phyloP scores from a whole-genome alignment of 64 coral and sea anemone species.

The Actinia tenebrosa region DNA sequence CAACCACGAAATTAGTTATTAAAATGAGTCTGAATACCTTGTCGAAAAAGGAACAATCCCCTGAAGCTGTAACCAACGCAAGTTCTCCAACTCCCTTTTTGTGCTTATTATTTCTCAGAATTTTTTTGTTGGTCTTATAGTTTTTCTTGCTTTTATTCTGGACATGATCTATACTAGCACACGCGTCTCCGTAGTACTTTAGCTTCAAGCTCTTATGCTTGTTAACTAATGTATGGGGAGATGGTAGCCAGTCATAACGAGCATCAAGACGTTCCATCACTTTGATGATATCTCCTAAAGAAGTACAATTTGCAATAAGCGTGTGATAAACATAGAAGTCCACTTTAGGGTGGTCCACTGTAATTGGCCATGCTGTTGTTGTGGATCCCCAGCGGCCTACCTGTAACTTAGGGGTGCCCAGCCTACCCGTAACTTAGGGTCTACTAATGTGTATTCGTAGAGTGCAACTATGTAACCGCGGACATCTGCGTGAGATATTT shows the following conservation, averaged over 20 bases:
- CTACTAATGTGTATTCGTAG: no score
- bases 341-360: no score
- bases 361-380: no score
- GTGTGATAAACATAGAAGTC: no score
- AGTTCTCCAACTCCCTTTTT: constrained; percentile 54
- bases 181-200: constrained; percentile 70
- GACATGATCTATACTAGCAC: neutral
- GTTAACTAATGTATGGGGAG: constrained; percentile 57
- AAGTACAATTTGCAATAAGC: neutral
- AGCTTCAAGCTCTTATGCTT: constrained; percentile 43
- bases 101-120: constrained; percentile 37
- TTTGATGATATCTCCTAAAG: constrained; percentile 53
- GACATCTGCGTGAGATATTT: no score
- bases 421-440: no score
- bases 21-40: constrained; percentile 35
- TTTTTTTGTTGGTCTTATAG: constrained; percentile 8
- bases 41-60: constrained; percentile 62
- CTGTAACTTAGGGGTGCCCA: no score
- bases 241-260: constrained; percentile 86
- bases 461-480: no score
- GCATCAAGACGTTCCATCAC: constrained; percentile 76
- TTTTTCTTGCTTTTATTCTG: neutral
- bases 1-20: no score
- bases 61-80: constrained; percentile 60
- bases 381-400: no score